A percentile compares a stretch with the other conserved stretches of the same genome.
phyloP scores from a whole-genome alignment of 2,888 invertebrate species.

The Cyrtodaria siliqua region DNA sequence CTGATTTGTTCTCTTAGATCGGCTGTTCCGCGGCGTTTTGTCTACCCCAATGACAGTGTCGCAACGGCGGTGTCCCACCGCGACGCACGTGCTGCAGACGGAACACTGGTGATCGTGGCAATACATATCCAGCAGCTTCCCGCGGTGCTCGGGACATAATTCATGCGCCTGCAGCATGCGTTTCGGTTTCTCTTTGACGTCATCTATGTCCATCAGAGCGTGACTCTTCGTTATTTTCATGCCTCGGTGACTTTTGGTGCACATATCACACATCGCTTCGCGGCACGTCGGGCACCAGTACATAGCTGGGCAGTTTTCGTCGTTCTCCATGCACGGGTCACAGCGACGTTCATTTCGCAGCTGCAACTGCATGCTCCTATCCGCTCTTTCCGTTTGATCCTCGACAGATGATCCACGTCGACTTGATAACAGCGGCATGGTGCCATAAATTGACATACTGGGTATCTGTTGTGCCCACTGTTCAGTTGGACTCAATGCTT shows the following conservation, averaged over 20 bases:
- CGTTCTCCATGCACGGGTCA: constrained; percentile 57
- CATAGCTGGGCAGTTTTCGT: constrained; percentile 46
- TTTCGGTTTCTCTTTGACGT: constrained; percentile 38
- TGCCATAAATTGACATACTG: constrained; percentile 14
- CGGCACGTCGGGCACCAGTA: constrained; percentile 62
- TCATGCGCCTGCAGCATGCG: constrained; percentile 53
- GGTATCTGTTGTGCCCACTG: constrained; percentile 13
- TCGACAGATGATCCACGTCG: constrained; percentile 39
- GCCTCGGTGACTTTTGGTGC: constrained; percentile 62
- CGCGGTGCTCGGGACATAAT: constrained; percentile 57
- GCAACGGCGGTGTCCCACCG: constrained; percentile 52
- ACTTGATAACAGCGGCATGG: constrained; percentile 41
- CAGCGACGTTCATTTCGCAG: constrained; percentile 40
- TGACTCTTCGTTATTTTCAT: constrained; percentile 59
- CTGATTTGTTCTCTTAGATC: constrained; percentile 53
- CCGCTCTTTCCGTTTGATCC: constrained; percentile 25
- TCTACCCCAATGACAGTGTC: constrained; percentile 51
- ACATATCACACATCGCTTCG: constrained; percentile 57
- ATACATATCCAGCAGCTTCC: constrained; percentile 55
- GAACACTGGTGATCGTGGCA: constrained; percentile 59
- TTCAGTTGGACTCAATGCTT: not conserved
- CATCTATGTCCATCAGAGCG: constrained; percentile 59
- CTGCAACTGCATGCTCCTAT: constrained; percentile 42
- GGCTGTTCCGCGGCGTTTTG: constrained; percentile 33
- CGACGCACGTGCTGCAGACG: constrained; percentile 57